Conservation (phyloP, 2,797 vertebrate species). For the Eupleurogrammus muticus region DNA sequence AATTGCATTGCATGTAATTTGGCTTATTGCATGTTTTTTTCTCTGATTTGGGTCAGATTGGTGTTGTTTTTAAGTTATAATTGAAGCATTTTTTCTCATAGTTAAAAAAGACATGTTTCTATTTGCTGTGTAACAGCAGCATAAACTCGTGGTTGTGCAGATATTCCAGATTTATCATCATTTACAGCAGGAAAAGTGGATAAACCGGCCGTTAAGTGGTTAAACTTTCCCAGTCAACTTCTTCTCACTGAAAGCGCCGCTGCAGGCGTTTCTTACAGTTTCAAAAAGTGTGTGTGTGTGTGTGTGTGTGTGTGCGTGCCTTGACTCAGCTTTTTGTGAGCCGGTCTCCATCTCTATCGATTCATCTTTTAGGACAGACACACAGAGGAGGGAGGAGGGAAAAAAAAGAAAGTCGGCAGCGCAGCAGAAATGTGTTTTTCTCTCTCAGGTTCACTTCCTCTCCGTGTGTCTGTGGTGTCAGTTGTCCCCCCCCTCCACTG, state of each 20-base stretch:
- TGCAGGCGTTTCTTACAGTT: neutral
- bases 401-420: slow-evolving; percentile 39
- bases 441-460: slow-evolving; percentile 69
- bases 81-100: no score
- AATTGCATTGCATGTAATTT: no score
- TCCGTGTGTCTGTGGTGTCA: slow-evolving; percentile 55
- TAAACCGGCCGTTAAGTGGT: slow-evolving; percentile 1
- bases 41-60: no score
- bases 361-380: slow-evolving; percentile 45
- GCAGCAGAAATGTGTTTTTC: slow-evolving; percentile 72
- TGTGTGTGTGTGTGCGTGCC: slow-evolving; percentile 23
- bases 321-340: slow-evolving; percentile 73
- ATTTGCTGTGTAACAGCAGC: no score
- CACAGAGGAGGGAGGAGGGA: neutral
- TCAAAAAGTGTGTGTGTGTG: slow-evolving; percentile 3
- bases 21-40: no score
- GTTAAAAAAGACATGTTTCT: no score
- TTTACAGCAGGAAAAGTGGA: no score
- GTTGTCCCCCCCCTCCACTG: slow-evolving; percentile 17
- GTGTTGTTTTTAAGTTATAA: no score
- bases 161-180: no score
- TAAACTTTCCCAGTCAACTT: slow-evolving; percentile 1
- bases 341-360: slow-evolving; percentile 59
- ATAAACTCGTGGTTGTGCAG: no score
- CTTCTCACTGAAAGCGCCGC: neutral